A percentile compares a stretch with the other conserved stretches of the same genome.
Conservation (phyloP, 2,113 vertebrate genomes). For the Cyphotilapia sp. region DNA sequence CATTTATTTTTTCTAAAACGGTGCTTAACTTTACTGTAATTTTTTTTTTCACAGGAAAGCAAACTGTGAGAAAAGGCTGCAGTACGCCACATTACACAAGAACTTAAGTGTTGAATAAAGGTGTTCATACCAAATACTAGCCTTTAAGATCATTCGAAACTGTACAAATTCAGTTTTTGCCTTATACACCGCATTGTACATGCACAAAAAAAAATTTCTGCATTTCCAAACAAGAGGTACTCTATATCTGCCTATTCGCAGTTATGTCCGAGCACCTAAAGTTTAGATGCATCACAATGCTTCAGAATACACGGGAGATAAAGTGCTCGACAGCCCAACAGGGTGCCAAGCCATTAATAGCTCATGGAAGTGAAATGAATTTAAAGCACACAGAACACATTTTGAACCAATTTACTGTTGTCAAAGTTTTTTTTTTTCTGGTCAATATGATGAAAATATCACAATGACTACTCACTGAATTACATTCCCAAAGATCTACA, state of each 20-base stretch:
- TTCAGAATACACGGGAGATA: neutral
- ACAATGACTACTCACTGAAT: slow-evolving; percentile 1
- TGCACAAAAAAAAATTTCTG: fast-evolving
- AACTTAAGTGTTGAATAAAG: neutral
- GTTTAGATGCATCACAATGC: neutral
- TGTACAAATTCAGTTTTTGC: neutral
- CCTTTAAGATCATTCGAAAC: neutral
- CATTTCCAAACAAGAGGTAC: neutral
- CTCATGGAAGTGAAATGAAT: neutral
- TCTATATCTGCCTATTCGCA: neutral
- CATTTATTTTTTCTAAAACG: neutral
- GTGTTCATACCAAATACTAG: neutral
- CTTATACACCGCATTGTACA: neutral
- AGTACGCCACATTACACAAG: fast-evolving
- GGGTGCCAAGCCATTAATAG: neutral
- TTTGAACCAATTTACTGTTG: slow-evolving; percentile 26
- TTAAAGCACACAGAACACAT: neutral
- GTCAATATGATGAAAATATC: slow-evolving; percentile 12
- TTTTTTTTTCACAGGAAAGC: neutral
- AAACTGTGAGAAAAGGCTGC: neutral
- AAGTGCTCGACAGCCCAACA: neutral
- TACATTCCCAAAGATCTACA: slow-evolving; percentile 14
- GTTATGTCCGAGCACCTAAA: too few species aligned
- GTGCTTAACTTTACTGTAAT: neutral
- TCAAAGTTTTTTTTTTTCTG: slow-evolving; percentile 14